Evolutionary conservation across 2,888 invertebrate genomes (phyloP).

Genomic region (Andrena bucephala): DNA sequence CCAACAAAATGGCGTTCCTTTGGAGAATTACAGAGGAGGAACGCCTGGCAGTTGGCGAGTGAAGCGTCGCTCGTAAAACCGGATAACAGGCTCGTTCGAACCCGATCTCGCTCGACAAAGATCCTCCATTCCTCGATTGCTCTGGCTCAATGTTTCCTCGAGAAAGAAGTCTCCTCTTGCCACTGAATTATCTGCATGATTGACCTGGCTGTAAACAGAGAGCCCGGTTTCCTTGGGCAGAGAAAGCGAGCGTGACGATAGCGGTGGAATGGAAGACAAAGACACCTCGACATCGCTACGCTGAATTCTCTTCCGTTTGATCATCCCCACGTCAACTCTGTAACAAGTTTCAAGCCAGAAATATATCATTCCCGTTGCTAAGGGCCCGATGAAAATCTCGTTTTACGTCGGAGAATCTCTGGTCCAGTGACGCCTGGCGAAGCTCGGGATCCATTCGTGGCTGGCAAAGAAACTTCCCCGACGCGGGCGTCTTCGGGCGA

Average conservation of each 20-base stretch:
- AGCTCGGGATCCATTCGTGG: no score
- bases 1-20: slow-evolving; percentile 63
- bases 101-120: slow-evolving; percentile 49
- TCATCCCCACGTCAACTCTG: no score
- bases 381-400: no score
- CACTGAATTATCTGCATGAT: slow-evolving; percentile 61
- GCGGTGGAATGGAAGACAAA: slow-evolving; percentile 20
- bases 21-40: slow-evolving; percentile 35
- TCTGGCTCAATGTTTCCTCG: slow-evolving; percentile 32
- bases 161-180: slow-evolving; percentile 2
- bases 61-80: slow-evolving; percentile 63
- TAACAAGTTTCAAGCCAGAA: no score
- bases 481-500: slow-evolving; percentile 17
- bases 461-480: background rate
- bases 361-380: no score
- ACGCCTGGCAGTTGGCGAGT: background rate
- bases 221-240: background rate
- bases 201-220: slow-evolving; percentile 37
- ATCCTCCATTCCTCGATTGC: slow-evolving; percentile 49
- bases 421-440: no score
- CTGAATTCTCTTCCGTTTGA: no score
- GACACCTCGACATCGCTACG: background rate
- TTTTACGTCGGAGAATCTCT: no score
- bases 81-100: slow-evolving; percentile 59
- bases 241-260: background rate